Conservation (phyloP, 2,888 invertebrate genomes). For the Andrena bucephala region DNA sequence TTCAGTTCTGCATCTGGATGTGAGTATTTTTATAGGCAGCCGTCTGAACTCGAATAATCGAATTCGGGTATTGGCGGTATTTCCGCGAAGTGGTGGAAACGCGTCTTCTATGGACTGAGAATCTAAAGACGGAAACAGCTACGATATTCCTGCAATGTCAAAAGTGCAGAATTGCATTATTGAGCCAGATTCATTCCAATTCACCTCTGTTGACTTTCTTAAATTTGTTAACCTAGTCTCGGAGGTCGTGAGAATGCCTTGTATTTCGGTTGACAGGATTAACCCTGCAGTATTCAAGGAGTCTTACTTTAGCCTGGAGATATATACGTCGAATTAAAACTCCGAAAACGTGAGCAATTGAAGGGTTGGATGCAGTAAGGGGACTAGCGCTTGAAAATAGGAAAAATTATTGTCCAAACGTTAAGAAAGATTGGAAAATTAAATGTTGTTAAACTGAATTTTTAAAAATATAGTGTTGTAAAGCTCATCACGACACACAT, state of each 20-base stretch:
- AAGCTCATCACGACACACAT: no score
- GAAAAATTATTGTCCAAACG: no score
- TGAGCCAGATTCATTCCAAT: conserved; percentile 61
- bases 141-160: conserved; percentile 73
- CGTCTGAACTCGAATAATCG: not conserved
- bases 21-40: not conserved
- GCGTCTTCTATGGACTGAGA: conserved; percentile 31
- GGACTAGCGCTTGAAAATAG: no score
- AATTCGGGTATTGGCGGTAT: not conserved
- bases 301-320: not conserved
- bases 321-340: no score
- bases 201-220: conserved; percentile 25
- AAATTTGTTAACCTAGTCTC: conserved; percentile 19
- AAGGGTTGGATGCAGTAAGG: no score
- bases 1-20: not conserved
- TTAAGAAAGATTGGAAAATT: no score
- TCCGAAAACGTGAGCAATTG: no score
- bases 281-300: not conserved
- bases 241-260: not conserved
- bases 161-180: conserved; percentile 78
- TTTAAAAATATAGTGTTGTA: no score
- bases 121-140: conserved; percentile 27
- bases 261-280: not conserved
- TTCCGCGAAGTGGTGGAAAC: not conserved
- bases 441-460: no score